Conservation (phyloP, 2,888 invertebrate species). For the Tribolium freemani region DNA sequence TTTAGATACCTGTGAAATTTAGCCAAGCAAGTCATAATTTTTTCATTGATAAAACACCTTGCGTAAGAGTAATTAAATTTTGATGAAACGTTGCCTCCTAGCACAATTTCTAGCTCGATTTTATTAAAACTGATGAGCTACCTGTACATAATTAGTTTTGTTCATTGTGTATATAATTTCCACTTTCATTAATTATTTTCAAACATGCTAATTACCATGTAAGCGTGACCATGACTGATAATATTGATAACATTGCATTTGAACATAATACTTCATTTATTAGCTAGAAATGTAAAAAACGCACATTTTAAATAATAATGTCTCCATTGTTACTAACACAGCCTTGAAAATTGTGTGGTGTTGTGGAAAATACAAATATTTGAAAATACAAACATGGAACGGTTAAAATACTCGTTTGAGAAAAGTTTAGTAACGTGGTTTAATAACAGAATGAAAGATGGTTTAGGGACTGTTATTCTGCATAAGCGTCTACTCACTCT, state of each 20-base stretch:
- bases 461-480: conserved; percentile 6
- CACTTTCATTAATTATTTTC: background rate
- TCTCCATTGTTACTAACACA: background rate
- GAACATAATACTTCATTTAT: background rate
- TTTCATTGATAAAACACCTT: background rate
- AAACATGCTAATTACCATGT: background rate
- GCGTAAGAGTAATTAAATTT: too few relatives aligned
- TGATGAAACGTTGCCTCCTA: too few relatives aligned
- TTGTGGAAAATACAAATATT: conserved; percentile 17
- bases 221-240: background rate
- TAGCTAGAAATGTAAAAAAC: background rate
- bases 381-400: conserved; percentile 3
- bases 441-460: background rate
- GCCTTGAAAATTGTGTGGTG: conserved; percentile 11
- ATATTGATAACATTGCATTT: background rate
- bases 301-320: background rate
- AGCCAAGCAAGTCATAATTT: background rate
- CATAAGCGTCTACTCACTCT: conserved; percentile 37
- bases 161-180: background rate
- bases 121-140: too few relatives aligned
- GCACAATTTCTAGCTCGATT: too few relatives aligned
- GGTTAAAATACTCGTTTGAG: background rate
- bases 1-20: background rate
- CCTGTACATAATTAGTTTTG: too few relatives aligned
- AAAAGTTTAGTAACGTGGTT: background rate